phyloP scores from a whole-genome alignment of 2,888 invertebrate species.

The Eilema griseolum region DNA sequence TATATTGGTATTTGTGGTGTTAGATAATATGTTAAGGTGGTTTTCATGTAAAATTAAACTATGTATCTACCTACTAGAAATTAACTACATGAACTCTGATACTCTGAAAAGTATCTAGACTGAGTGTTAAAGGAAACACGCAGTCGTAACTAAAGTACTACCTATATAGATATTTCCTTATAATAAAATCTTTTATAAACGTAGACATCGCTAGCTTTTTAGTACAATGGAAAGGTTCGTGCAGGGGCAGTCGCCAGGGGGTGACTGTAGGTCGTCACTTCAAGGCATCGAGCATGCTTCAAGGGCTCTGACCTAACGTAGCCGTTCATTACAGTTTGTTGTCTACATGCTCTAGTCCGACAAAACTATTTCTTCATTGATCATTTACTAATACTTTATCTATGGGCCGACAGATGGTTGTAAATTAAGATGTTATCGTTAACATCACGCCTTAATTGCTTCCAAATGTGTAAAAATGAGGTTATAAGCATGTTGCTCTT shows the following conservation, averaged over 20 bases:
- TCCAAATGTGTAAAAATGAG: conserved; percentile 17
- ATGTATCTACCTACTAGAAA: no score
- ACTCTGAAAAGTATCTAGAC: no score
- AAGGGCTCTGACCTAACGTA: background rate
- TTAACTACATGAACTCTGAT: no score
- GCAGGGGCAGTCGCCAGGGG: background rate
- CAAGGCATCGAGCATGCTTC: background rate
- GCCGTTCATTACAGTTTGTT: background rate
- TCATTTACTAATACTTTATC: background rate
- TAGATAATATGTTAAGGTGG: background rate
- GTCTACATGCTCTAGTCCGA: background rate
- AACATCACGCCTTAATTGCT: conserved; percentile 14
- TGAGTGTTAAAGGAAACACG: background rate
- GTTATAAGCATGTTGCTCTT: conserved; percentile 7
- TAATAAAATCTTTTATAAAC: background rate
- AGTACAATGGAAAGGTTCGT: background rate
- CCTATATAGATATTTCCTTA: no score
- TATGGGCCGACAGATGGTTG: conserved; percentile 6
- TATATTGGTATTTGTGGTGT: background rate
- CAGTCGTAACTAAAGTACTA: background rate
- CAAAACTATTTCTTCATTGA: background rate
- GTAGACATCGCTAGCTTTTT: background rate
- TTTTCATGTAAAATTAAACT: background rate
- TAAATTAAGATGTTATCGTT: conserved; percentile 5
- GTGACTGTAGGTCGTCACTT: background rate